These are phyloP conservation scores for Microtus richardsoni DNA, from an alignment of 2,113 vertebrate species.

Conservation along the genomic window DNA sequence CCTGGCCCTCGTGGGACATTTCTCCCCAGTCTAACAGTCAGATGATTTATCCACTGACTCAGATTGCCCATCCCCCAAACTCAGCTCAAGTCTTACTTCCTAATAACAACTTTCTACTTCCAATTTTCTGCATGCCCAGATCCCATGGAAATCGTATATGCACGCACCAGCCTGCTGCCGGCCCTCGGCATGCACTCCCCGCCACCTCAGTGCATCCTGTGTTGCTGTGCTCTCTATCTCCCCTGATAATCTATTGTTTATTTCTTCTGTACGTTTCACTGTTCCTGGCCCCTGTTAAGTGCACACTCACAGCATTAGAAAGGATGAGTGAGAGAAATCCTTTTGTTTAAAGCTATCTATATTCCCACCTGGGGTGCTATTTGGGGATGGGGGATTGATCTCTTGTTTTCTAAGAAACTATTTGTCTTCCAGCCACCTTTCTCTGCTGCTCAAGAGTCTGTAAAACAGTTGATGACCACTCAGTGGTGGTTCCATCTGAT, in stretches of 20 bases:
- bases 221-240: background rate
- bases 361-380: background rate
- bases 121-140: background rate
- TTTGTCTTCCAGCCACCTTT: background rate
- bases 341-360: constrained; percentile 2
- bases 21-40: background rate
- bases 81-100: background rate
- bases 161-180: background rate
- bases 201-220: background rate
- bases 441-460: background rate
- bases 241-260: background rate
- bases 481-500: background rate
- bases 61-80: background rate
- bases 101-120: background rate
- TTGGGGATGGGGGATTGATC: background rate
- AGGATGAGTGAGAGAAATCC: background rate
- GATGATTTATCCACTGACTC: background rate
- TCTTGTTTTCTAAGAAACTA: background rate
- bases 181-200: no score
- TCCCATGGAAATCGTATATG: no score
- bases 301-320: background rate
- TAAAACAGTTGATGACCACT: background rate
- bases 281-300: background rate
- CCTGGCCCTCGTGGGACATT: background rate
- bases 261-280: background rate